Evolutionary conservation across 2,797 vertebrate species (phyloP), one percentile per base, ranked within the genome.

Genomic region (Pseudomugil gertrudae): DNA sequence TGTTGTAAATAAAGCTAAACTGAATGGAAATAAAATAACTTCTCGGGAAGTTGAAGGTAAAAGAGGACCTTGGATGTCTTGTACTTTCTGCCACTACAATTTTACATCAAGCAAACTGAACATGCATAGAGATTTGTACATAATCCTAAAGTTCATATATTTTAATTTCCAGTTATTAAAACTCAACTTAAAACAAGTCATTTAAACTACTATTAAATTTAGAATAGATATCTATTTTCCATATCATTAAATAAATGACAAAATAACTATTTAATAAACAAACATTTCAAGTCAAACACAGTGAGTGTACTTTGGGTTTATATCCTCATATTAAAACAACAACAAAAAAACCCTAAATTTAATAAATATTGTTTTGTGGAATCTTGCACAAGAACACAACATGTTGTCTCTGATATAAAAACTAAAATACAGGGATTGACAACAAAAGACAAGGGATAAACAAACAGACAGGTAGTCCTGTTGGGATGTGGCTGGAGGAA

Each of bases 391-490:
- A 60, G 21, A 78, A 40, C 24, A 27, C 19, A 24, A 21, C 11
- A 57, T 61, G 29, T 24, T 61, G 33, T 63, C n/a, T 35, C 11
- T 50, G 15, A 64, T 36, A 57, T 17, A 15, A 5, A 55, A 59
- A 36, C 32, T 14, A 47, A 57, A 58, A 40, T 19, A 56, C 17
- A 40, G 11, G 2, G 10, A 65, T 9, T 66, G 35, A 70, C 59
- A 84, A 66, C 23, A 69, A 29, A 64, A 78, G 61, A 82, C 65
- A 76, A 79, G 65, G 35, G 52, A 68, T 72, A 63, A 74, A 62
- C 56, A 73, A 63, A 32, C 66, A 45, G 61, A 56, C 70, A 89
- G 79, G 81, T 81, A 67, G 64, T 54, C 40, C 75, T 64, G 74
- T 62, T 55, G 67, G 69, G 51, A 71, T 21, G 21, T 48, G 57